Evolutionary conservation across 1,140 invertebrate species (phyloP).

Genomic region (Caenorhabditis briggsae): DNA sequence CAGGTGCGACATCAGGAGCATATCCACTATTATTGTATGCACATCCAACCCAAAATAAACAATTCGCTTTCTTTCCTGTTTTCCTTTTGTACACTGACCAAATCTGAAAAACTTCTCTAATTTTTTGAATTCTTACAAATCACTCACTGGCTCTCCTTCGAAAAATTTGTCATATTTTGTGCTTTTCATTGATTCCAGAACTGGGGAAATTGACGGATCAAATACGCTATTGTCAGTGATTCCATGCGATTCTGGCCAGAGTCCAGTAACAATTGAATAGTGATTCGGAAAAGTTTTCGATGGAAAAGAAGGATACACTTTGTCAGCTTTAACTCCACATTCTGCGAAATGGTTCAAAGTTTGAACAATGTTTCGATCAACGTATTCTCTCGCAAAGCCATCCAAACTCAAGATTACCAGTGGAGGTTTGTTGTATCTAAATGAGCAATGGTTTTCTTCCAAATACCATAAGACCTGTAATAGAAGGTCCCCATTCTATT

Average conservation of each 20-base stretch:
- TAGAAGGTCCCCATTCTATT: too few species aligned
- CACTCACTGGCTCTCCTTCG: conserved; percentile 61
- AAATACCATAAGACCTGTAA: too few species aligned
- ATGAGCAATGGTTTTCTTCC: neutral
- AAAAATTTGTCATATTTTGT: conserved; percentile 61
- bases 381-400: conserved; percentile 60
- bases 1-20: conserved; percentile 57
- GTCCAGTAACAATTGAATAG: conserved; percentile 79
- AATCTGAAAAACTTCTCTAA: conserved; percentile 46
- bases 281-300: conserved; percentile 79
- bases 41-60: conserved; percentile 65
- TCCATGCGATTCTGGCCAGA: conserved; percentile 81
- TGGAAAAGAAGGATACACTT: conserved; percentile 61
- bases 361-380: conserved; percentile 55
- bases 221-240: conserved; percentile 71
- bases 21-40: conserved; percentile 60
- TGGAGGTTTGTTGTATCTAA: conserved; percentile 57
- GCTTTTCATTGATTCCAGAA: conserved; percentile 65
- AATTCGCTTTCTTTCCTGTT: conserved; percentile 60
- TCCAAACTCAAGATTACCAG: conserved; percentile 61
- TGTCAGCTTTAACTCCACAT: conserved; percentile 64
- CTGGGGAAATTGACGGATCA: conserved; percentile 71
- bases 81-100: conserved; percentile 63
- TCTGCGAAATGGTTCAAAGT: conserved; percentile 51
- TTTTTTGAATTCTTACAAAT: neutral